A percentile compares a stretch with the other conserved stretches of the same genome.
Conservation (phyloP, 2,113 vertebrate species). For the Vombatus ursinus region DNA sequence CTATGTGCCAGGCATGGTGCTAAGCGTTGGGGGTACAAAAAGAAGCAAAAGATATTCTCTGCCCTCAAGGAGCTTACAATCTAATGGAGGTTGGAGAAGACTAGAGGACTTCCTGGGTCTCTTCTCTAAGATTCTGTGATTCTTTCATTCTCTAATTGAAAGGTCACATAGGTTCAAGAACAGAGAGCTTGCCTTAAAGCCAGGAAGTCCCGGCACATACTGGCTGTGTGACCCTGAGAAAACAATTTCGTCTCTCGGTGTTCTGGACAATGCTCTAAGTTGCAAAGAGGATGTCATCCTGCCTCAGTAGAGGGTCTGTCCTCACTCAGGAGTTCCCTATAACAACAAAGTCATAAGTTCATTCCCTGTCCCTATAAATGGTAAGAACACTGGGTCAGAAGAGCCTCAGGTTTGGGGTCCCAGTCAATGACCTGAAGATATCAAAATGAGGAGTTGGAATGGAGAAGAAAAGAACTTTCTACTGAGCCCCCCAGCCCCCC, state of each 20-base stretch:
- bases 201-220: not conserved
- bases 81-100: not conserved
- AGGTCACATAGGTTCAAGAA: not conserved
- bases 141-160: not conserved
- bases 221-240: not conserved
- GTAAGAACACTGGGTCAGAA: not conserved
- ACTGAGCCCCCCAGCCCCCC: not conserved
- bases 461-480: not conserved
- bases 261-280: not conserved
- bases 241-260: not conserved
- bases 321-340: not conserved
- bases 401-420: not conserved
- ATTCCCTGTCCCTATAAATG: not conserved
- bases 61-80: not conserved
- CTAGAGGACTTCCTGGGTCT: not conserved
- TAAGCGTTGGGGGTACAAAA: not conserved
- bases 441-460: not conserved
- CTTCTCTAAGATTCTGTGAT: not conserved
- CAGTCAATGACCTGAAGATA: not conserved
- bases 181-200: not conserved
- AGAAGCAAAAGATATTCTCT: not conserved
- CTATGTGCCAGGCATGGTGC: not conserved
- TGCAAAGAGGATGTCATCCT: not conserved
- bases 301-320: not conserved
- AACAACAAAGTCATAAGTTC: not conserved